Conservation (phyloP, 2,797 vertebrate genomes). For the Tenualosa thibaudeaui region DNA sequence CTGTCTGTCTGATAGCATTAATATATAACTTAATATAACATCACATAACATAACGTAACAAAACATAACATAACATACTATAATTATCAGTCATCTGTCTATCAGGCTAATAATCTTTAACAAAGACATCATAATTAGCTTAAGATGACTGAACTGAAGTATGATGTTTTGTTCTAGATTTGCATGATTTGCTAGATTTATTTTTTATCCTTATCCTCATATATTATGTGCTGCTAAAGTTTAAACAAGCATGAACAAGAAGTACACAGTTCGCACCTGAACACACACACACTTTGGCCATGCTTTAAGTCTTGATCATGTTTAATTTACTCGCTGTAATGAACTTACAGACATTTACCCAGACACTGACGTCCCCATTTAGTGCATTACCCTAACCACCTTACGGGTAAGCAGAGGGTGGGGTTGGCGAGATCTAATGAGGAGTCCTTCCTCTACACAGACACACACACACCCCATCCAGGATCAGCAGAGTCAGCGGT, state of each 20-base stretch:
- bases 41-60: too few relatives aligned
- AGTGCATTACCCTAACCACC: constrained; percentile 62
- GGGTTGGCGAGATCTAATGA: constrained; percentile 10
- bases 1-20: not conserved
- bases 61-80: too few relatives aligned
- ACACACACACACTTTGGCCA: constrained; percentile 24
- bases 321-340: constrained; percentile 45
- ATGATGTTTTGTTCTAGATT: not conserved
- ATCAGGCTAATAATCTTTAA: too few relatives aligned
- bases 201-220: not conserved
- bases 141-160: not conserved
- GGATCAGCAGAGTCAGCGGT: constrained; percentile 17
- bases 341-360: constrained; percentile 68
- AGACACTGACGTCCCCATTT: constrained; percentile 74
- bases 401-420: not conserved
- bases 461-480: not conserved
- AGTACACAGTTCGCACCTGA: too few relatives aligned
- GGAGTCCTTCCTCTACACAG: not conserved
- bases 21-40: too few relatives aligned
- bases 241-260: too few relatives aligned
- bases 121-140: not conserved
- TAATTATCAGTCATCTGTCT: too few relatives aligned
- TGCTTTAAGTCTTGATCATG: constrained; percentile 34
- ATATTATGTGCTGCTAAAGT: too few relatives aligned
- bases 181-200: not conserved